Evolutionary conservation across 2,797 vertebrate genomes (phyloP).

Genomic region (Lepus townsendii): DNA sequence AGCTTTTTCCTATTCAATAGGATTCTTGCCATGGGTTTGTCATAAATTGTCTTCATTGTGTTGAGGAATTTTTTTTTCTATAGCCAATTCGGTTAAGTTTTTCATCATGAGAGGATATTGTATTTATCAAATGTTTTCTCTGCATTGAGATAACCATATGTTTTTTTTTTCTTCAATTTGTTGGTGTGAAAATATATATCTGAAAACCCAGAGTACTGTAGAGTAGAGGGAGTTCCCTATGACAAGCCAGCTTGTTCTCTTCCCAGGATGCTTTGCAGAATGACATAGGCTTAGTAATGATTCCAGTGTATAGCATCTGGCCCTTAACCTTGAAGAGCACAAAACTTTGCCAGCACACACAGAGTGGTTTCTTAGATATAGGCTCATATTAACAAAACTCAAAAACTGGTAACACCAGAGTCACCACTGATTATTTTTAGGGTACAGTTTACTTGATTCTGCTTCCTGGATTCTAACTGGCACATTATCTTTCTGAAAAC

Average conservation of each 20-base stretch:
- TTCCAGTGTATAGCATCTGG: neutral
- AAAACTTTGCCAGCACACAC: neutral
- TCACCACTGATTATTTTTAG: conserved; percentile 57
- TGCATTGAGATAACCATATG: no score
- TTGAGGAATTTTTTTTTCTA: no score
- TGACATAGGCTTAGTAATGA: neutral
- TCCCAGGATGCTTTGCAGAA: neutral
- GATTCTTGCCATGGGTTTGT: no score
- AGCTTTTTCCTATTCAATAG: no score
- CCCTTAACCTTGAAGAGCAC: neutral
- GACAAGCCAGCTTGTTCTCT: neutral
- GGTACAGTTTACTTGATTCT: conserved; percentile 44
- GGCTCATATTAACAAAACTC: conserved; percentile 17
- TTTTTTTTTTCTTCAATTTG: no score
- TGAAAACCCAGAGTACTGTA: neutral
- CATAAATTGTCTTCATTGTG: no score
- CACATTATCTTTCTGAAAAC: neutral
- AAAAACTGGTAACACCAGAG: neutral
- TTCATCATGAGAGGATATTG: no score
- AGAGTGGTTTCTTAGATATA: neutral
- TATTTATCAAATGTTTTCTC: no score
- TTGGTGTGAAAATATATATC: neutral
- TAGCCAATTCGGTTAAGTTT: no score
- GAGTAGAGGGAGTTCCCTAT: neutral
- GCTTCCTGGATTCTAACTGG: conserved; percentile 36